These are phyloP conservation scores for Hucho hucho DNA, from an alignment of 2,113 vertebrate genomes.

Conservation along the genomic window DNA sequence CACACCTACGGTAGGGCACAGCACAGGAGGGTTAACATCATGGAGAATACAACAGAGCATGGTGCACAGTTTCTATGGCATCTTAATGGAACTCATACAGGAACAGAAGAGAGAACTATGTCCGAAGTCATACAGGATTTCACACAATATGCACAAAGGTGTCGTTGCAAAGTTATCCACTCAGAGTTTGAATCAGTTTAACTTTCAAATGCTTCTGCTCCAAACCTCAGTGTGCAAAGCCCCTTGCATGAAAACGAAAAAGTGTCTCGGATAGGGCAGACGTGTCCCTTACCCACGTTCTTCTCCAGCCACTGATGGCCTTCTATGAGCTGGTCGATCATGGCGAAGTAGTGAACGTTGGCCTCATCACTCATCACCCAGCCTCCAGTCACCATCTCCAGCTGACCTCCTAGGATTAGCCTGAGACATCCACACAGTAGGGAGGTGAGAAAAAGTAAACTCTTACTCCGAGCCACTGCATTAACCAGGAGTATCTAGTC, in stretches of 20 bases:
- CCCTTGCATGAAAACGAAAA: too few relatives aligned
- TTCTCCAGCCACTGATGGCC: constrained; percentile 97
- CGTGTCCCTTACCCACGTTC: constrained; percentile 82
- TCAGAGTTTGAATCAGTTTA: constrained; percentile 35
- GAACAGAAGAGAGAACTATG: constrained; percentile 74
- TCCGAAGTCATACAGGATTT: constrained; percentile 35
- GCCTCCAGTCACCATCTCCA: constrained; percentile 94
- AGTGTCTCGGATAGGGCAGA: constrained; percentile 22
- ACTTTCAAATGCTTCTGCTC: too few relatives aligned
- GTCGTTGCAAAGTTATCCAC: too few relatives aligned
- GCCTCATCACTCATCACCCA: constrained; percentile 99
- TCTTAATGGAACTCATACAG: constrained; percentile 39
- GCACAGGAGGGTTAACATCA: not conserved
- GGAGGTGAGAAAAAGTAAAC: constrained; percentile 54
- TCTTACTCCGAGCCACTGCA: constrained; percentile 21
- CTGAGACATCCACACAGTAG: constrained; percentile 50
- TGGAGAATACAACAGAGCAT: not conserved
- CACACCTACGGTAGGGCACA: constrained; percentile 71
- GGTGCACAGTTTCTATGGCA: too few relatives aligned
- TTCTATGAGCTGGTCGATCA: constrained; percentile 97
- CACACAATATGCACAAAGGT: too few relatives aligned
- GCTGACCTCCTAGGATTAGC: constrained; percentile 81
- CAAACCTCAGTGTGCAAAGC: too few relatives aligned
- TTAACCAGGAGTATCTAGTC: constrained; percentile 35
- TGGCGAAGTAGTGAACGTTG: constrained; percentile 92